Percentiles rank a stretch among this genome's conserved stretches.
These are phyloP conservation scores for Crotalus helleri DNA, from an alignment of 2,113 vertebrate genomes.

Conservation along the genomic window DNA sequence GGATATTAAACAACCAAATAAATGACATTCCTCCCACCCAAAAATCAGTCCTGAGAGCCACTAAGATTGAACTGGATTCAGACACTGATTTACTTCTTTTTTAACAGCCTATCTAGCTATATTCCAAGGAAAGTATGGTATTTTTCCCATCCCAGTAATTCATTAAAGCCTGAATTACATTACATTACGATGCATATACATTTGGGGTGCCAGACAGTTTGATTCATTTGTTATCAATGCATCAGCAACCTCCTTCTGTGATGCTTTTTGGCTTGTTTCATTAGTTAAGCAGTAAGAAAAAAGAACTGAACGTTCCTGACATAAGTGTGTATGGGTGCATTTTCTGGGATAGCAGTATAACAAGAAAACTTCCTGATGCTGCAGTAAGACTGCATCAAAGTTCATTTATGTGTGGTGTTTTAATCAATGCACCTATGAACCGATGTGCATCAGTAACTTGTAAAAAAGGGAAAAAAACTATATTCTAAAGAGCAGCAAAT, in stretches of 20 bases:
- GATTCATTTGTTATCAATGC: neutral
- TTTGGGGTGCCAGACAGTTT: neutral
- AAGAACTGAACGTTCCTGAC: neutral
- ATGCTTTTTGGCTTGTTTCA: neutral
- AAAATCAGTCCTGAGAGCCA: neutral
- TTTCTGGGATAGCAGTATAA: neutral
- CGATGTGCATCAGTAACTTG: neutral
- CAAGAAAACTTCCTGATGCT: neutral
- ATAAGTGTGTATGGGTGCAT: neutral
- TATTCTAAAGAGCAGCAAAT: neutral
- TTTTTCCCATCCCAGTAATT: neutral
- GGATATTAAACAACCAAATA: no score
- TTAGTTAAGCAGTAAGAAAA: neutral
- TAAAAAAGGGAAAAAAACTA: neutral
- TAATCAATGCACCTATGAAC: neutral
- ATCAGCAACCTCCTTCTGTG: neutral
- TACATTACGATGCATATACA: neutral
- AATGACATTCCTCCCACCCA: no score
- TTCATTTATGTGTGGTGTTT: neutral
- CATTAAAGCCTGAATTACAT: neutral
- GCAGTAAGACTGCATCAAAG: neutral
- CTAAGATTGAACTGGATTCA: neutral
- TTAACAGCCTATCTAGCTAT: neutral
- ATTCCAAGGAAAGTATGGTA: neutral
- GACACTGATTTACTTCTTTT: neutral